A percentile compares a stretch with the other conserved stretches of the same genome.
These are phyloP conservation scores for Grus americana DNA, from an alignment of 2,113 vertebrate species.

Conservation along the genomic window DNA sequence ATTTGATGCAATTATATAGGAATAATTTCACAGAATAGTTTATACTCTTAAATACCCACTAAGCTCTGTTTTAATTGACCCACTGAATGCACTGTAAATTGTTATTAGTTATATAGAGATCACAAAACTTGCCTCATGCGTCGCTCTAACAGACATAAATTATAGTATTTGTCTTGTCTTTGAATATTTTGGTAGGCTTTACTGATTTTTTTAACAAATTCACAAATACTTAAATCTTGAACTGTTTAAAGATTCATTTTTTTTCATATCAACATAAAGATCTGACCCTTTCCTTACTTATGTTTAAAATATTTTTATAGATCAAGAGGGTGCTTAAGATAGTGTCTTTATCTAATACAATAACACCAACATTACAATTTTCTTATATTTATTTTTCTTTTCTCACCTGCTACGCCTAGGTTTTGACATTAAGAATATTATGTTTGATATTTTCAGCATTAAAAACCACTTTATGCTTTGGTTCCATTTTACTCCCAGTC, in stretches of 20 bases:
- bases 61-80: neutral
- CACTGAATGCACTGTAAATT: neutral
- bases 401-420: constrained; percentile 65
- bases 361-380: constrained; percentile 56
- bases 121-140: neutral
- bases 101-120: neutral
- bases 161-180: neutral
- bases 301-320: neutral
- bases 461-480: constrained; percentile 81
- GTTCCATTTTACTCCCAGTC: constrained; percentile 83
- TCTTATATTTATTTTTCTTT: constrained; percentile 78
- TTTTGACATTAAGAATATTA: constrained; percentile 80
- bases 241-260: neutral
- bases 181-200: neutral
- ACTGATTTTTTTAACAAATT: neutral
- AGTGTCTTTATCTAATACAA: constrained; percentile 6
- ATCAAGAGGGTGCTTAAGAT: neutral
- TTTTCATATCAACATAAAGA: neutral
- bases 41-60: neutral
- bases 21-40: neutral
- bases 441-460: constrained; percentile 83
- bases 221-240: neutral
- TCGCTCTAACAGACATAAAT: neutral
- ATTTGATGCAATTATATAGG: neutral
- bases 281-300: neutral